Evolutionary conservation across 2,113 vertebrate species (phyloP), one percentile per base, ranked within the genome.

Genomic region (Lepisosteus oculatus): DNA sequence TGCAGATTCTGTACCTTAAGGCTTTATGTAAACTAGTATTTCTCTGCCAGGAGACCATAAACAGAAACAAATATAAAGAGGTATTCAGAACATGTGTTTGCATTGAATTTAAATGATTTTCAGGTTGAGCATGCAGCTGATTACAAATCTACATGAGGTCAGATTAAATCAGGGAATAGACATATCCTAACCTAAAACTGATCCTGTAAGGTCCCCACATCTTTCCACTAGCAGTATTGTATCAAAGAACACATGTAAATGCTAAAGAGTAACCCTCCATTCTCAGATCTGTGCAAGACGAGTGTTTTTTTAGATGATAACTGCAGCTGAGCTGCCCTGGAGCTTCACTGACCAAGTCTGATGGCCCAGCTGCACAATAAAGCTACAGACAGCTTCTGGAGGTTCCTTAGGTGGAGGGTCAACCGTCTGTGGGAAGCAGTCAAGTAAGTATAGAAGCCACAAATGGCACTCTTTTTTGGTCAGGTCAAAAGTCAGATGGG

Each of bases 371-470:
- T 45, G 66, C 44, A 47, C 2, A 42, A n/a, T 29, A 15, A 13
- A 68, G 8, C 8, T 68, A 68, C 44, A 68, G n/a, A 44, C n/a
- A 45, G 12, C 44, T 13, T 6, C 43, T 51, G 12, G 12, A 68
- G 66, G 3, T 54, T 51, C 47, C 44, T 68, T 68, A n/a, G 6
- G 47, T 51, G 13, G 29, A 29, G 11, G 43, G 47, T 68, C 66
- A 51, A 13, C 45, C 17, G 7, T 45, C 66, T 68, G 66, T 68
- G 66, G 17, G 17, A 55, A 68, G 54, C 41, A 42, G 66, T 51
- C 66, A 5, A 51, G 47, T 9, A 51, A 68, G 47, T 17, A n/a
- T 15, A n/a, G 3, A 45, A 6, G 6, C 43, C 7, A 47, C 47
- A 51, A 45, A 65, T 7, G 17, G 62, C 17, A 41, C 17, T 12